These are phyloP conservation scores for Caradrina kadenii DNA, from an alignment of 2,888 invertebrate genomes.

Conservation along the genomic window DNA sequence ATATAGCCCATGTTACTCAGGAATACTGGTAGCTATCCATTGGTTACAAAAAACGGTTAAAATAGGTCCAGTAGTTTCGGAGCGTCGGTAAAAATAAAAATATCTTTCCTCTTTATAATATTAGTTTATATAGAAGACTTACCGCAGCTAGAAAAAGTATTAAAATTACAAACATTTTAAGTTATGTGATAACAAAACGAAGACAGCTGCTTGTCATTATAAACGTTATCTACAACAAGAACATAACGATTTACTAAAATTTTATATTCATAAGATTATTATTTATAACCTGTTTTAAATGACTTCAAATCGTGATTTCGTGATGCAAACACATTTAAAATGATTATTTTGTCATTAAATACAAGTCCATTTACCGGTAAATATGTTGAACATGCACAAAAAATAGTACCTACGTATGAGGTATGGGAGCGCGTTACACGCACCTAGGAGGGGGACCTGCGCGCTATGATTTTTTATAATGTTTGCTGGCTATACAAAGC, in stretches of 20 bases:
- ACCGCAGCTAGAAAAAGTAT: conserved; percentile 15
- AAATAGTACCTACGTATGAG: no score
- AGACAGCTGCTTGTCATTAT: not conserved
- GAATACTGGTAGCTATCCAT: no score
- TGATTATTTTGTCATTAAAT: not conserved
- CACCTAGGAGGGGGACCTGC: no score
- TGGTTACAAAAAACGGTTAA: no score
- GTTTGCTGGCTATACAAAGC: no score
- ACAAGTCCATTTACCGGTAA: not conserved
- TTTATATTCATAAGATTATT: not conserved
- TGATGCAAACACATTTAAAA: not conserved
- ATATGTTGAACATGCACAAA: not conserved
- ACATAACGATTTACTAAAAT: not conserved
- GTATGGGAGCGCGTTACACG: no score
- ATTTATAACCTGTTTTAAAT: not conserved
- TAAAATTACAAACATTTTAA: conserved; percentile 1
- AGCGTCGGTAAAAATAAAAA: not conserved
- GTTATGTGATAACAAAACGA: not conserved
- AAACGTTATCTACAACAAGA: not conserved
- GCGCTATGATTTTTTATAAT: no score
- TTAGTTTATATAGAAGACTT: not conserved
- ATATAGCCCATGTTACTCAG: no score
- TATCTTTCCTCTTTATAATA: no score
- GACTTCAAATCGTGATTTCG: conserved; percentile 5
- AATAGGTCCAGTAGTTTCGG: no score